Evolutionary conservation across 2,113 vertebrate genomes (phyloP), one percentile per base, ranked within the genome.

Genomic region (Indri indri): DNA sequence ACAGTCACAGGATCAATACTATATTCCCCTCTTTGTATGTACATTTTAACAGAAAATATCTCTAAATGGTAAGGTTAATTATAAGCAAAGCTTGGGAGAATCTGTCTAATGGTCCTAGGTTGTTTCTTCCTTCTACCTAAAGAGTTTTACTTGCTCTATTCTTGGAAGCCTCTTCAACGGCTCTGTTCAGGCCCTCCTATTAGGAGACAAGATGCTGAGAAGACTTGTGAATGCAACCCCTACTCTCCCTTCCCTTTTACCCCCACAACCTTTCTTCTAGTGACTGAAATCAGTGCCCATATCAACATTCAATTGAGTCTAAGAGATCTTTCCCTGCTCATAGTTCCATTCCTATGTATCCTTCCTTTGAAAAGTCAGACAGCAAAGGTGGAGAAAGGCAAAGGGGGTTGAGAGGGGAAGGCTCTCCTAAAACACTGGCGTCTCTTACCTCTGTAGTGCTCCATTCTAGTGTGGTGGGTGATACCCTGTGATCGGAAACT

Each of bases 401-500:
- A 40, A 17, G 18, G 17, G 27, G 37, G 47, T 47, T 47, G 10
- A 8, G 10, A 8, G 10, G 40, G 3, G 40, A 86, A 42, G 32
- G 4, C 27, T 68, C 37, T 45, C 74, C 77, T 34, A 66, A 16
- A 63, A 61, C 1, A 23, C 59, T 27, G 42, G 86, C 30, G 17
- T 32, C 63, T 65, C 96, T 98, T 87, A 99, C 99, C 99, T 98
- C 99, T 96, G 96, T 99, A 99, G 98, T 99, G 99, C 98, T 99
- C 99, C 99, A 99, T 99, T 92, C 99, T 99, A 7, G 99, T 99
- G 99, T 99, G 99, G 79, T 99, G 99, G 65, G 99, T 99, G 98
- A 99, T 99, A 25, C 99, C 99, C 98, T 99, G 99, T 0, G 99
- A 99, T 63, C 99, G 99, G 97, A 99, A 99, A 98, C 99, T 99